A percentile compares a stretch with the other conserved stretches of the same genome.
phyloP scores from a whole-genome alignment of 53 echinoderm and acorn worm species.

The Temnopleurus reevesii region DNA sequence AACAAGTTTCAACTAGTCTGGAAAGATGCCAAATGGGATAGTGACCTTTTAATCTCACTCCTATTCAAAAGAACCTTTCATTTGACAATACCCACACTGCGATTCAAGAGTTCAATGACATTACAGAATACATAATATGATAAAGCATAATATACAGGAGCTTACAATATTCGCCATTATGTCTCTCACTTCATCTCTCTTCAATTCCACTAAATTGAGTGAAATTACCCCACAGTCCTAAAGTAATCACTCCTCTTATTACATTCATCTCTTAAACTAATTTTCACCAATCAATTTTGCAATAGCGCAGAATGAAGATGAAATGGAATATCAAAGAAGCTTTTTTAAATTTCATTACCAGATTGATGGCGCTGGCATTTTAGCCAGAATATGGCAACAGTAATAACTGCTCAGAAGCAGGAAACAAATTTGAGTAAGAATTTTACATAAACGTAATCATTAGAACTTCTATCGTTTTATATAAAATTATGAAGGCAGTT shows the following conservation, averaged over 20 bases:
- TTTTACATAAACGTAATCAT: no score
- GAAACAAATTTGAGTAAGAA: background rate
- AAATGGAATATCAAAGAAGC: background rate
- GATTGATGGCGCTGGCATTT: background rate
- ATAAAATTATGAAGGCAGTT: no score
- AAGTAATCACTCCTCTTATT: slow-evolving; percentile 7
- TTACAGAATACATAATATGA: background rate
- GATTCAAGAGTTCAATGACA: background rate
- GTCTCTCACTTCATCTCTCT: background rate
- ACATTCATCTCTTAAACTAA: background rate
- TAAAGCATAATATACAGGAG: background rate
- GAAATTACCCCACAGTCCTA: slow-evolving; percentile 12
- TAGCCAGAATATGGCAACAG: background rate
- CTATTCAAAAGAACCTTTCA: background rate
- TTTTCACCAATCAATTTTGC: slow-evolving; percentile 19
- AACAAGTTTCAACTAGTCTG: no score
- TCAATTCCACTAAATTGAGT: slow-evolving; percentile 6
- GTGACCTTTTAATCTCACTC: background rate
- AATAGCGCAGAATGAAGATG: slow-evolving; percentile 2
- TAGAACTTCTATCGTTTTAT: no score
- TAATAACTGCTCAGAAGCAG: background rate
- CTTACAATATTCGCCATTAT: background rate
- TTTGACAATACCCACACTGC: background rate
- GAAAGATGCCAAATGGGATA: background rate
- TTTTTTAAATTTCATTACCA: slow-evolving; percentile 17